A percentile compares a stretch with the other conserved stretches of the same genome.
phyloP scores from a whole-genome alignment of 2,797 vertebrate species.

The Mormyrus hasselquistii region DNA sequence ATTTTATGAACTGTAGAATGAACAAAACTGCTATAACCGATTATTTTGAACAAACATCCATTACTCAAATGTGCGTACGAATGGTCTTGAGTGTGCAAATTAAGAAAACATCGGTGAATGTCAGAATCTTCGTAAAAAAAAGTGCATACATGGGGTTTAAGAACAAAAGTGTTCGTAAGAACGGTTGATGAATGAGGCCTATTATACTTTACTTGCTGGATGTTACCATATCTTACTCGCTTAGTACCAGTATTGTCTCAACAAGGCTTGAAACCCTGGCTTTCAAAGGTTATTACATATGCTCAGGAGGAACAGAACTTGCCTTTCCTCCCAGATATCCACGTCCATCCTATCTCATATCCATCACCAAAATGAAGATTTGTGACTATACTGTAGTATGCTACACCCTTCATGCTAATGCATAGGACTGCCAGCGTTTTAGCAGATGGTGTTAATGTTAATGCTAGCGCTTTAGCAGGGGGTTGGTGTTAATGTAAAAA shows the following conservation, averaged over 20 bases:
- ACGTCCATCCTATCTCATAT: neutral
- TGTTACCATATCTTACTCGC: neutral
- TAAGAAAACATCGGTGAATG: too few relatives aligned
- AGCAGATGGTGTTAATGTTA: neutral
- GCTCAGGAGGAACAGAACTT: neutral
- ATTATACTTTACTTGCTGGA: neutral
- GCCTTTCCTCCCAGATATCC: neutral
- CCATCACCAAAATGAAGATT: neutral
- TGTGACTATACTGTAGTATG: neutral
- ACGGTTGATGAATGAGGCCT: too few relatives aligned
- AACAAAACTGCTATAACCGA: too few relatives aligned
- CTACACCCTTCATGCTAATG: neutral
- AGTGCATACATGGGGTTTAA: too few relatives aligned
- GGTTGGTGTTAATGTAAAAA: neutral
- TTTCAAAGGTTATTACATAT: neutral
- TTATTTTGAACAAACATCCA: too few relatives aligned
- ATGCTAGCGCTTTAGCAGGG: neutral
- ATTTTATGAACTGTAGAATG: too few relatives aligned
- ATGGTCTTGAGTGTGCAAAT: too few relatives aligned
- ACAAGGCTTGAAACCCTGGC: neutral
- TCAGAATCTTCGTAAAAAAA: too few relatives aligned
- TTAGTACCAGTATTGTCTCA: neutral
- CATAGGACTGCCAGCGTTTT: neutral
- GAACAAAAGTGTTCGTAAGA: too few relatives aligned
- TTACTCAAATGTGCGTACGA: too few relatives aligned